phyloP scores from a whole-genome alignment of 2,113 vertebrate genomes.

The Mola mola region DNA sequence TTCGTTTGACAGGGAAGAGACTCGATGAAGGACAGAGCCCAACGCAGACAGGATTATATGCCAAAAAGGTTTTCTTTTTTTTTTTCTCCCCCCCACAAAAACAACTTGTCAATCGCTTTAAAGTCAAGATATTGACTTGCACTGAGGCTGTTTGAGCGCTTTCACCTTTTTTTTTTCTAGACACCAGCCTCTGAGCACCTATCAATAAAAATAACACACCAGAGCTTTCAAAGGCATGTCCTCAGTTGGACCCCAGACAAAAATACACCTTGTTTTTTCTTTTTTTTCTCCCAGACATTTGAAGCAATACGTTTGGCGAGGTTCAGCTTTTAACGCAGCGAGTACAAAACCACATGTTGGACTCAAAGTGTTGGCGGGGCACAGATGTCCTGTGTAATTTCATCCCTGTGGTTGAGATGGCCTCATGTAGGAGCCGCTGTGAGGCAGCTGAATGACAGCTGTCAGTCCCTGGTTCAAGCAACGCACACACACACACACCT shows the following conservation, averaged over 20 bases:
- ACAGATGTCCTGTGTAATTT: constrained; percentile 14
- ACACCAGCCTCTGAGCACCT: constrained; percentile 51
- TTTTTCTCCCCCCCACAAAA: too few relatives aligned
- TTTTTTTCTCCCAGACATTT: too few relatives aligned
- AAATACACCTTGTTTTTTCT: constrained; percentile 51
- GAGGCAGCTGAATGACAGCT: constrained; percentile 43
- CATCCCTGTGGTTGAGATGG: constrained; percentile 4
- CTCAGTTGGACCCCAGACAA: constrained; percentile 48
- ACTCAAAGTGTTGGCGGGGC: constrained; percentile 46
- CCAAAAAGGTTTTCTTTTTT: too few relatives aligned
- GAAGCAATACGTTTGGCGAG: constrained; percentile 24
- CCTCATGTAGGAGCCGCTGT: constrained; percentile 2
- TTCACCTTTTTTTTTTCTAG: constrained; percentile 54
- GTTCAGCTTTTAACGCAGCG: constrained; percentile 2
- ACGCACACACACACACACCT: background rate
- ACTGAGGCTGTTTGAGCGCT: constrained; percentile 37
- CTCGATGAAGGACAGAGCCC: constrained; percentile 54
- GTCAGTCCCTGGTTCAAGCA: constrained; percentile 27
- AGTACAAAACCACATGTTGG: constrained; percentile 31
- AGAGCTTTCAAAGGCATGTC: constrained; percentile 46
- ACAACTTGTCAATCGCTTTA: constrained; percentile 70
- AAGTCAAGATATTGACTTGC: constrained; percentile 67
- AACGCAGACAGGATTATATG: constrained; percentile 64
- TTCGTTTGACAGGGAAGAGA: constrained; percentile 59
- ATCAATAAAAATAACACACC: constrained; percentile 63